These are phyloP conservation scores for Girardinichthys multiradiatus DNA, from an alignment of 2,113 vertebrate species.

Conservation along the genomic window DNA sequence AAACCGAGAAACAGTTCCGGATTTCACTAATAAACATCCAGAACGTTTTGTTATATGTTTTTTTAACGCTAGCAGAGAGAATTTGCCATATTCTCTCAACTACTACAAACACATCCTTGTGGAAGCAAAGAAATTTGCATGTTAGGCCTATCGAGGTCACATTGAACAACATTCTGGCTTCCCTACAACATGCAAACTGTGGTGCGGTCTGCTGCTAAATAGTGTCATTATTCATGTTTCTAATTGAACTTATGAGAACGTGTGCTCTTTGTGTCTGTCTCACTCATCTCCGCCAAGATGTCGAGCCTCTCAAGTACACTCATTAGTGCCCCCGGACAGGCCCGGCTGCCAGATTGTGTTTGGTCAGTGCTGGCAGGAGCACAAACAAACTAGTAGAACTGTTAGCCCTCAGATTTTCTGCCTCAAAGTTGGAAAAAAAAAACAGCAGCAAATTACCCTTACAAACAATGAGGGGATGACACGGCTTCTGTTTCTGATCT, in stretches of 20 bases:
- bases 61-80: too few relatives aligned
- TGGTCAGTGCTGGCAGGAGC: constrained; percentile 44
- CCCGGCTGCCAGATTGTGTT: constrained; percentile 38
- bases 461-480: constrained; percentile 10
- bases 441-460: constrained; percentile 14
- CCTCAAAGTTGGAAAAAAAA: constrained; percentile 37
- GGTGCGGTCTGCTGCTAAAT: neutral
- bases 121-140: constrained; percentile 1
- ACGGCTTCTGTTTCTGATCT: constrained; percentile 9
- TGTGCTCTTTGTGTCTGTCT: constrained; percentile 7
- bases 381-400: constrained; percentile 27
- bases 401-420: constrained; percentile 34
- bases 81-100: neutral
- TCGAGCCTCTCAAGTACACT: constrained; percentile 31
- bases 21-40: too few relatives aligned
- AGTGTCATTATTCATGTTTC: neutral
- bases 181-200: neutral
- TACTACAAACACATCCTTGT: neutral
- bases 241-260: constrained; percentile 20
- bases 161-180: neutral
- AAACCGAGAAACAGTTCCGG: too few relatives aligned
- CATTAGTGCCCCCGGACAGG: constrained; percentile 52
- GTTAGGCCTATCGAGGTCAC: neutral
- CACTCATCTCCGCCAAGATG: constrained; percentile 1
- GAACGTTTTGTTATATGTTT: too few relatives aligned